A percentile compares a stretch with the other conserved stretches of the same genome.
Evolutionary conservation across 2,797 vertebrate genomes (phyloP).

Genomic region (Poeciliopsis turneri): DNA sequence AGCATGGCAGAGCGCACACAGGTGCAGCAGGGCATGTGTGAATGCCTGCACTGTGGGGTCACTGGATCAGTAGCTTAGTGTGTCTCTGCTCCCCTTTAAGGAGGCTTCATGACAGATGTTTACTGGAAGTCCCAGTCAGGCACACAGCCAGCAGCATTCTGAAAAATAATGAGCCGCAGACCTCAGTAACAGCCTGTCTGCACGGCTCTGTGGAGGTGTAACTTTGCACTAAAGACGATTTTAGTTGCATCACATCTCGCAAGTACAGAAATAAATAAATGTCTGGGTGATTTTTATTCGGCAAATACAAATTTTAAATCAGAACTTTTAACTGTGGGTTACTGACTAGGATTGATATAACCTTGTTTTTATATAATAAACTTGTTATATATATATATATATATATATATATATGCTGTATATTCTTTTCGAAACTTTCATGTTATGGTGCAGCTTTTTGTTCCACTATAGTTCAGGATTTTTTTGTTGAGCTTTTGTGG

Average conservation of each 20-base stretch:
- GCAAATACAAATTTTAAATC: slow-evolving; percentile 36
- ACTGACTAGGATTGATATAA: slow-evolving; percentile 33
- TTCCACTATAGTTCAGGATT: not conserved
- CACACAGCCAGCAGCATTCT: slow-evolving; percentile 53
- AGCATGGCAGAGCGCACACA: slow-evolving; percentile 49
- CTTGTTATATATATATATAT: not conserved
- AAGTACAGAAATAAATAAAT: slow-evolving; percentile 42
- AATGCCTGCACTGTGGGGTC: slow-evolving; percentile 72
- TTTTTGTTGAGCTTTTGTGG: not conserved
- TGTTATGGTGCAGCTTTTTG: not conserved
- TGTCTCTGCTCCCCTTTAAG: slow-evolving; percentile 65
- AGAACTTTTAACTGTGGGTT: slow-evolving; percentile 12
- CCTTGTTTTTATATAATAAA: slow-evolving; percentile 1
- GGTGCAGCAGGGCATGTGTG: slow-evolving; percentile 58
- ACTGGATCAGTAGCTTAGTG: slow-evolving; percentile 72
- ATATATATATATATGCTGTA: not conserved
- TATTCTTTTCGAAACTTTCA: slow-evolving; percentile 24
- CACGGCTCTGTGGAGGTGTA: slow-evolving; percentile 56
- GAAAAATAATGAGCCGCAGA: slow-evolving; percentile 67
- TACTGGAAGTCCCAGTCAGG: slow-evolving; percentile 73
- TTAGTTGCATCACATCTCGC: slow-evolving; percentile 65
- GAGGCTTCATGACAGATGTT: slow-evolving; percentile 73
- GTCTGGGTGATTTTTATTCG: slow-evolving; percentile 26
- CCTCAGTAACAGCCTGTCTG: slow-evolving; percentile 51
- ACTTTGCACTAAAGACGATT: slow-evolving; percentile 58